Percentiles rank a stretch among this genome's conserved stretches.
These are phyloP conservation scores for Laothoe populi DNA, from an alignment of 2,888 invertebrate species.

Conservation along the genomic window DNA sequence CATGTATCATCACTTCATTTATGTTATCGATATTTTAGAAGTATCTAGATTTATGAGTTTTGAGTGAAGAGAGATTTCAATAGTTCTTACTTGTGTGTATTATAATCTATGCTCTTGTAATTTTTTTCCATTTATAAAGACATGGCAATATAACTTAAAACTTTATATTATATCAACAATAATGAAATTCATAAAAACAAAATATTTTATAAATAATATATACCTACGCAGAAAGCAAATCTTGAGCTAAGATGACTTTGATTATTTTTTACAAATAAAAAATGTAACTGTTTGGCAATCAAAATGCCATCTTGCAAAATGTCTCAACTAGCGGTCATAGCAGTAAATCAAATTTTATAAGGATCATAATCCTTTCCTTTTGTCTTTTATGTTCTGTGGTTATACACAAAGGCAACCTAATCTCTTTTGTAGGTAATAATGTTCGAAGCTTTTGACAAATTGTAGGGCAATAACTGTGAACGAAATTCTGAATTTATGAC, in stretches of 20 bases:
- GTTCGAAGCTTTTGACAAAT: constrained; percentile 59
- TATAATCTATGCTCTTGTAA: no score
- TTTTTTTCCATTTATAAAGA: no score
- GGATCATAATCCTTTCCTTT: constrained; percentile 63
- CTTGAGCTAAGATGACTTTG: neutral
- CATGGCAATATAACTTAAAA: no score
- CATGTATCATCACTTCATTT: constrained; percentile 68
- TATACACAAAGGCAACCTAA: constrained; percentile 47
- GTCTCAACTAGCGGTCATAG: constrained; percentile 43
- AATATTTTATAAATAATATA: neutral
- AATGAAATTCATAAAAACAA: neutral
- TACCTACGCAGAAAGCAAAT: neutral
- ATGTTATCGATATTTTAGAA: constrained; percentile 40
- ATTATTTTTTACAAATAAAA: constrained; percentile 7
- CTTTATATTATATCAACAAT: neutral
- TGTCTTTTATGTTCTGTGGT: constrained; percentile 53
- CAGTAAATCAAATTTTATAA: constrained; percentile 63
- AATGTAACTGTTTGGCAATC: constrained; percentile 29
- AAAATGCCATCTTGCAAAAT: neutral
- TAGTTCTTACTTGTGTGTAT: neutral
- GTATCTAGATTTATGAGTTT: constrained; percentile 22
- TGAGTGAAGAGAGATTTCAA: neutral
- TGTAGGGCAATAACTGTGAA: constrained; percentile 53
- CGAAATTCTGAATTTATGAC: constrained; percentile 62
- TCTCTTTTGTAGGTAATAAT: constrained; percentile 44